phyloP scores from a whole-genome alignment of 2,113 vertebrate species.

The Saguinus imperator region DNA sequence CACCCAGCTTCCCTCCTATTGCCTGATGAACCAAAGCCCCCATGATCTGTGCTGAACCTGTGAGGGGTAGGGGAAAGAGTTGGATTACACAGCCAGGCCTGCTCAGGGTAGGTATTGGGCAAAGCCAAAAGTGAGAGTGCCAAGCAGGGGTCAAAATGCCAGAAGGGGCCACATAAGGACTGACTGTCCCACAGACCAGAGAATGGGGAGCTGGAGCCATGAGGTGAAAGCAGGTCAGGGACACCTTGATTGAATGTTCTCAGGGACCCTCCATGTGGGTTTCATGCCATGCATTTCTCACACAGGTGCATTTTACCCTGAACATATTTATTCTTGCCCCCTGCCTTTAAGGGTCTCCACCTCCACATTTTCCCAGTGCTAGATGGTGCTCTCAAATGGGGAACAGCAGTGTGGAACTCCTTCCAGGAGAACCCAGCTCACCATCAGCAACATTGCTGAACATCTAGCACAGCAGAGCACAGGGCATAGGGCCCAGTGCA shows the following conservation, averaged over 20 bases:
- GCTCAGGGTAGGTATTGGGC: background rate
- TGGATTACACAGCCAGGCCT: background rate
- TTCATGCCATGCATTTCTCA: background rate
- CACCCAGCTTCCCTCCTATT: background rate
- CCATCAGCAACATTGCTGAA: background rate
- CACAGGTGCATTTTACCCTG: background rate
- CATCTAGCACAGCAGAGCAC: background rate
- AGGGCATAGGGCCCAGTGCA: background rate
- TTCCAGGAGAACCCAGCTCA: background rate
- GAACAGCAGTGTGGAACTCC: background rate
- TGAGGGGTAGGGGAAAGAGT: no score
- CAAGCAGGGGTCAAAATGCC: background rate
- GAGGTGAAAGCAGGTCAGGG: background rate
- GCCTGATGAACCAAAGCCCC: background rate
- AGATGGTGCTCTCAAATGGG: background rate
- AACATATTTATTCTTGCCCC: background rate
- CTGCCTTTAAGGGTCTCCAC: background rate
- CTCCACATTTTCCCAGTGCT: background rate
- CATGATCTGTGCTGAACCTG: background rate
- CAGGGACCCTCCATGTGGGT: rapidly evolving
- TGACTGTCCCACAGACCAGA: background rate
- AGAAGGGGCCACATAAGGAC: background rate
- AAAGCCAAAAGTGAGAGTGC: background rate
- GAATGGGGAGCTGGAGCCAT: background rate
- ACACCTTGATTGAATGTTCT: background rate